Conservation (phyloP, 2,888 invertebrate species). For the Onchidella celtica region DNA sequence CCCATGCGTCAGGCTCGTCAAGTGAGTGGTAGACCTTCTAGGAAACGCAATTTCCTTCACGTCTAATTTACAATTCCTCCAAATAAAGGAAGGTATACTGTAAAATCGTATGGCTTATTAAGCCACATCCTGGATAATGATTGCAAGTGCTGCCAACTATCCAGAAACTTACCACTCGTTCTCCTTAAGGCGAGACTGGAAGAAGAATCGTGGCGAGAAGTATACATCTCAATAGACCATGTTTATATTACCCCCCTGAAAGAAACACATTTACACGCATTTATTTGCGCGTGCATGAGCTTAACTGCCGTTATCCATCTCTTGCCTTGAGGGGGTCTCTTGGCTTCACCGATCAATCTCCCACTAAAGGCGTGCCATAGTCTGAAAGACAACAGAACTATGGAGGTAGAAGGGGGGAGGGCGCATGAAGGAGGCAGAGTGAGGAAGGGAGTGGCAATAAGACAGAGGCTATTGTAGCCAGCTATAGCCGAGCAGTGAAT, state of each 20-base stretch:
- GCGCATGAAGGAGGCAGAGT: background rate
- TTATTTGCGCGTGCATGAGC: constrained; percentile 43
- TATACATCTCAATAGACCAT: constrained; percentile 40
- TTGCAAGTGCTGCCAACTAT: constrained; percentile 36
- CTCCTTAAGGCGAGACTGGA: constrained; percentile 32
- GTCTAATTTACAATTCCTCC: too few relatives aligned
- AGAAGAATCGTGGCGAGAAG: constrained; percentile 21
- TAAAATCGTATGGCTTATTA: background rate
- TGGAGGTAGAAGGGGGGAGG: background rate
- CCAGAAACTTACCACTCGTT: constrained; percentile 3
- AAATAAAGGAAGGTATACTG: constrained; percentile 1
- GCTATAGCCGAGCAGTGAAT: too few relatives aligned
- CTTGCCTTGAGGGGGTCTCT: constrained; percentile 25
- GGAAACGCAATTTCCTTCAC: too few relatives aligned
- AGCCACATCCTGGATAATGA: constrained; percentile 21
- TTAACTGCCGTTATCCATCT: constrained; percentile 18
- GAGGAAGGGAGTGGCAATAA: constrained; percentile 4
- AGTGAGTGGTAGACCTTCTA: background rate
- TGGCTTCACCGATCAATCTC: background rate
- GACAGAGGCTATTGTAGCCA: too few relatives aligned
- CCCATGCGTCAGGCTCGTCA: too few relatives aligned
- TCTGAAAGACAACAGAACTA: background rate
- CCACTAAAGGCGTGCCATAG: background rate
- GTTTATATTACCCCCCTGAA: constrained; percentile 45
- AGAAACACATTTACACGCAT: constrained; percentile 46